These are phyloP conservation scores for Pemphigus obesinymphae DNA, from an alignment of 1,140 invertebrate genomes.

Conservation along the genomic window DNA sequence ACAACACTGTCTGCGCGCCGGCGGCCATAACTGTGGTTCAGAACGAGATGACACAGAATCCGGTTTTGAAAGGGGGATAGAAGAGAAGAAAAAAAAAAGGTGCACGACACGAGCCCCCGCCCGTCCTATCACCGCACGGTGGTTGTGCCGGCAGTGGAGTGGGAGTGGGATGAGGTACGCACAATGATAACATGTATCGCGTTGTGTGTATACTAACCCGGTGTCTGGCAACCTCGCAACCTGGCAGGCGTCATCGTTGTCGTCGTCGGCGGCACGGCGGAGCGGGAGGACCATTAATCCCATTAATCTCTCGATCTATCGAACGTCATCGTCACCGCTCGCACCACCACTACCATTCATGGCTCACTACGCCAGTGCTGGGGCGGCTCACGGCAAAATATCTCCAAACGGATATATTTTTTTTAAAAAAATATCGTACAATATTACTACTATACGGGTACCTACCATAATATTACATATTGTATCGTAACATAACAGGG, in stretches of 20 bases:
- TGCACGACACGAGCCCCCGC: slow-evolving; percentile 13
- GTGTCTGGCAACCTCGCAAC: slow-evolving; percentile 25
- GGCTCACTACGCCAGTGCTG: not conserved
- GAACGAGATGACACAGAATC: slow-evolving; percentile 29
- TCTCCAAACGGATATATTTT: no score
- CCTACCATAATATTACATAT: no score
- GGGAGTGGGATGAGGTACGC: not conserved
- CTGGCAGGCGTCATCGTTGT: not conserved
- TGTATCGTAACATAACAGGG: no score
- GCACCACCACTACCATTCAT: no score
- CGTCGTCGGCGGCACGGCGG: not conserved
- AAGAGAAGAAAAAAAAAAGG: not conserved
- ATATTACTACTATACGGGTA: no score
- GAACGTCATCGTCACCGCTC: not conserved
- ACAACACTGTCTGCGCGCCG: slow-evolving; percentile 6
- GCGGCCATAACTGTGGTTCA: slow-evolving; percentile 11
- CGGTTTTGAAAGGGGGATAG: slow-evolving; percentile 15
- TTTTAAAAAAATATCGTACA: no score
- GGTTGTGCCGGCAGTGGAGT: no score
- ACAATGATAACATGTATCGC: not conserved
- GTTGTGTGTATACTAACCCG: no score
- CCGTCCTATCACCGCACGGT: not conserved
- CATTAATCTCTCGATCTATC: slow-evolving; percentile 30
- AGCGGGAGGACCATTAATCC: not conserved
- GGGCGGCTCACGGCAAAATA: no score